Conservation (phyloP, 1,140 invertebrate genomes). For the Drosophila parvula region DNA sequence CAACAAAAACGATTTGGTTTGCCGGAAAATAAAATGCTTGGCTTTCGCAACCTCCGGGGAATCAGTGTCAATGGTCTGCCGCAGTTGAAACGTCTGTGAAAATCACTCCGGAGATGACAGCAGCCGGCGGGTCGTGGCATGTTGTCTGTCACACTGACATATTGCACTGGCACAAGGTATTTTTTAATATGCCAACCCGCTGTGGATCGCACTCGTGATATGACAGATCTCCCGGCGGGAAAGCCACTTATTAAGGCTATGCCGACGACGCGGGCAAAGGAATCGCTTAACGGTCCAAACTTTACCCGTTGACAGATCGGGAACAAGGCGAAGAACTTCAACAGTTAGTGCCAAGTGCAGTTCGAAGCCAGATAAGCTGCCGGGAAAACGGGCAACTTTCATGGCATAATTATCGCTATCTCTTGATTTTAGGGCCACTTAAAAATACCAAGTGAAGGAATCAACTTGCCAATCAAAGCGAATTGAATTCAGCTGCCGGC, state of each 20-base stretch:
- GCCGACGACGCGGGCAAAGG: not conserved
- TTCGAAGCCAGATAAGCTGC: slow-evolving; percentile 23
- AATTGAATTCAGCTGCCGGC: slow-evolving; percentile 45
- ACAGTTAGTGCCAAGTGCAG: slow-evolving; percentile 6
- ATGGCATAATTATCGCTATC: slow-evolving; percentile 43
- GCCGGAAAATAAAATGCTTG: slow-evolving; percentile 13
- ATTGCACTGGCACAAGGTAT: slow-evolving; percentile 31
- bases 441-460: slow-evolving; percentile 31
- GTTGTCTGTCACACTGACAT: slow-evolving; percentile 37
- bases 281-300: slow-evolving; percentile 11
- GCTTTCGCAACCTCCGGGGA: slow-evolving; percentile 15
- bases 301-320: slow-evolving; percentile 30
- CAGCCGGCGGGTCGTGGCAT: slow-evolving; percentile 27
- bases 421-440: slow-evolving; percentile 31
- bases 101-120: slow-evolving; percentile 39
- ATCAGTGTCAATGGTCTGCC: slow-evolving; percentile 44
- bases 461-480: slow-evolving; percentile 41
- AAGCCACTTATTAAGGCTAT: slow-evolving; percentile 16
- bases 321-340: not conserved
- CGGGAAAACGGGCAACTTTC: slow-evolving; percentile 13
- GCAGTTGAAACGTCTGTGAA: slow-evolving; percentile 25
- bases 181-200: slow-evolving; percentile 39
- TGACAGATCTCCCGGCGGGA: slow-evolving; percentile 11
- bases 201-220: slow-evolving; percentile 22
- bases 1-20: not conserved